A percentile compares a stretch with the other conserved stretches of the same genome.
phyloP scores from a whole-genome alignment of 2,113 vertebrate genomes.

The Arenaria interpres region DNA sequence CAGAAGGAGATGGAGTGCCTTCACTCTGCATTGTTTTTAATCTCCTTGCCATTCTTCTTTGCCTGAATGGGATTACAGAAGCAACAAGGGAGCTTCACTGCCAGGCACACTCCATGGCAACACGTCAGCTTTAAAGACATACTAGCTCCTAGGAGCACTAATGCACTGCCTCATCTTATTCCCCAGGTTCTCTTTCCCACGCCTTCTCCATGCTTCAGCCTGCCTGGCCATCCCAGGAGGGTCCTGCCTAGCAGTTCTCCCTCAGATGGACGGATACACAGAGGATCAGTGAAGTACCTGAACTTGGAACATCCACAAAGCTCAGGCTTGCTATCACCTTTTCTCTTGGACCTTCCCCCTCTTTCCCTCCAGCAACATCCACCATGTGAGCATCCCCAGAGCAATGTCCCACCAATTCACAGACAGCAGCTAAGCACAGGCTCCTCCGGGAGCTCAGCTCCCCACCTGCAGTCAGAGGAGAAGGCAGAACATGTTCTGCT shows the following conservation, averaged over 20 bases:
- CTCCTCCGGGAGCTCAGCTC: neutral
- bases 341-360: neutral
- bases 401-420: neutral
- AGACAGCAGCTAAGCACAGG: neutral
- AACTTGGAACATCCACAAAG: neutral
- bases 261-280: neutral
- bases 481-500: conserved; percentile 18
- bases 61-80: conserved; percentile 31
- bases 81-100: conserved; percentile 10
- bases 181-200: neutral
- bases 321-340: neutral
- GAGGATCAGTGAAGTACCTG: neutral
- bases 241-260: neutral
- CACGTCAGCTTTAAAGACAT: conserved; percentile 28
- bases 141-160: neutral
- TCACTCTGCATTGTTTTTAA: neutral
- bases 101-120: conserved; percentile 56
- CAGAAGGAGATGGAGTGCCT: neutral
- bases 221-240: neutral
- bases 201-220: neutral
- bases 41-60: neutral
- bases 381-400: fast-evolving
- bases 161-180: neutral
- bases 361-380: neutral
- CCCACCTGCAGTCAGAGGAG: neutral